Percentiles rank a stretch among this genome's conserved stretches.
phyloP scores from a whole-genome alignment of 2,888 invertebrate species.

The Gonocerus acuteangulatus region DNA sequence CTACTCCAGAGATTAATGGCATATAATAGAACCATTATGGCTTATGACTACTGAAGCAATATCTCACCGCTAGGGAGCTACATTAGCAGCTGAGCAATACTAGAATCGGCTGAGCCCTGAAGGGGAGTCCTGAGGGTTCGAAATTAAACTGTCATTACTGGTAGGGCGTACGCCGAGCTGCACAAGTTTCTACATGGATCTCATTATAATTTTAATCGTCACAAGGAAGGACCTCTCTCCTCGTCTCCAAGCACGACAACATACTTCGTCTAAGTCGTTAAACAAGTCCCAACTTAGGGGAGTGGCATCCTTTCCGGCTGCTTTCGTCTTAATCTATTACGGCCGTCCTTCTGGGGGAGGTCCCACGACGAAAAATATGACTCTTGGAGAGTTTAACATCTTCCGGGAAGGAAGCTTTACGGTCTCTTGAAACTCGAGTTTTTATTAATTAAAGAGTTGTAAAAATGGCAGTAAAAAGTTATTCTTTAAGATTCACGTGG shows the following conservation, averaged over 20 bases:
- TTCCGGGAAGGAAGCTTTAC: too few species aligned
- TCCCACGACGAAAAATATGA: neutral
- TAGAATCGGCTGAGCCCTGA: neutral
- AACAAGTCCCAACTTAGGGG: conserved; percentile 11
- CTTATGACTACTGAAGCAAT: neutral
- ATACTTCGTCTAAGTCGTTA: conserved; percentile 20
- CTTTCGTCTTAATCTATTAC: conserved; percentile 18
- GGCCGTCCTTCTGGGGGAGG: neutral
- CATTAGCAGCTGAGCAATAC: neutral
- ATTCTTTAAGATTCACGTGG: too few species aligned
- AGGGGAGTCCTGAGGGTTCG: neutral
- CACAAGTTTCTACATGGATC: neutral
- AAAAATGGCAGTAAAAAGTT: too few species aligned
- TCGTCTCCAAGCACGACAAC: neutral
- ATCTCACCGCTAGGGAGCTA: neutral
- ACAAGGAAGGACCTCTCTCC: neutral
- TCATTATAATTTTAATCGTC: conserved; percentile 26
- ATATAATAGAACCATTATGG: too few species aligned
- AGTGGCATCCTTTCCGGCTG: neutral
- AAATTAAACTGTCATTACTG: conserved; percentile 22
- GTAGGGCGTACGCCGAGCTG: neutral
- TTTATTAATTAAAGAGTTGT: too few species aligned
- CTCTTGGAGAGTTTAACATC: too few species aligned
- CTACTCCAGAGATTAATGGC: too few species aligned
- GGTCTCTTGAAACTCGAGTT: too few species aligned